Percentiles rank a stretch among this genome's conserved stretches.
Evolutionary conservation across 2,888 invertebrate species (phyloP).

Genomic region (Buathra laborator): DNA sequence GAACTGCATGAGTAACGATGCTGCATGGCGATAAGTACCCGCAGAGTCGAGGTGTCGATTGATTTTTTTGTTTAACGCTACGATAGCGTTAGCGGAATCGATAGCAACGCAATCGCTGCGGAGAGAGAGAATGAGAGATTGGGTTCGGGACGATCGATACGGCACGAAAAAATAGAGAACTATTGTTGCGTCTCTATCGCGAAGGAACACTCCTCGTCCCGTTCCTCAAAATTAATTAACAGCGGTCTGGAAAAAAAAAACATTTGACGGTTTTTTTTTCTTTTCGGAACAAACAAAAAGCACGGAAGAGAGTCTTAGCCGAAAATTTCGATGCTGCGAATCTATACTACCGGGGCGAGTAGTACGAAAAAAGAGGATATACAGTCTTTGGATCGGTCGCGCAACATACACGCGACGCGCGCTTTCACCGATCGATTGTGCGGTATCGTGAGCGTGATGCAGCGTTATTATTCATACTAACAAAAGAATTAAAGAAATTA

Average conservation of each 20-base stretch:
- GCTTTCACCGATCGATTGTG: slow-evolving; percentile 13
- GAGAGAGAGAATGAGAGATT: slow-evolving; percentile 21
- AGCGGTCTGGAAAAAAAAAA: not conserved
- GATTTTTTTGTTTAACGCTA: slow-evolving; percentile 7
- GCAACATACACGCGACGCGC: not conserved
- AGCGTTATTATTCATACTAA: slow-evolving; percentile 11
- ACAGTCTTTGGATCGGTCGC: slow-evolving; percentile 55
- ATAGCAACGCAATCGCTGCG: slow-evolving; percentile 9
- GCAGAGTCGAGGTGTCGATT: slow-evolving; percentile 29
- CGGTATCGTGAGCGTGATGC: slow-evolving; percentile 29
- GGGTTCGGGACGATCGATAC: slow-evolving; percentile 21
- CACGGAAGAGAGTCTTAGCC: not conserved
- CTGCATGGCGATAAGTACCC: not conserved
- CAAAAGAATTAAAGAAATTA: not conserved
- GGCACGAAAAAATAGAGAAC: slow-evolving; percentile 23
- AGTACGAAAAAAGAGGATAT: slow-evolving; percentile 36
- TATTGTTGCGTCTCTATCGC: not conserved
- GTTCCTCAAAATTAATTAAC: not conserved
- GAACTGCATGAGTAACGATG: not conserved
- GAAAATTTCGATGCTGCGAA: slow-evolving; percentile 37
- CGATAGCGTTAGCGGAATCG: slow-evolving; percentile 35
- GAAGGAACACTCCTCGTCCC: not conserved
- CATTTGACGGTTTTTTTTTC: not conserved
- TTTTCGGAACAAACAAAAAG: not conserved
- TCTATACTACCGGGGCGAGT: not conserved